phyloP scores from a whole-genome alignment of 2,113 vertebrate species.

The Muscicapa adusta region DNA sequence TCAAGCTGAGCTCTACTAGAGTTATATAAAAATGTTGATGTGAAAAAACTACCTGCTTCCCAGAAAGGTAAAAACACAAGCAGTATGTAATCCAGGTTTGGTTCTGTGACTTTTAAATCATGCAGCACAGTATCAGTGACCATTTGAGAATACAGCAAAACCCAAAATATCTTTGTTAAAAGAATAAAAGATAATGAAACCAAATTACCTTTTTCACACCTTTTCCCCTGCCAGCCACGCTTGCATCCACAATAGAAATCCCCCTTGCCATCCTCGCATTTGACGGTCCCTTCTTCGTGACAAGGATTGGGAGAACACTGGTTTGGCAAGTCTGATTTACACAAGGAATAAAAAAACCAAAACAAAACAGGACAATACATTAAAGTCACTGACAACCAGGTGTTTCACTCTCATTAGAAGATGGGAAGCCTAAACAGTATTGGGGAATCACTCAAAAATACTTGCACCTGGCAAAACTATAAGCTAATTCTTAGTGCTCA shows the following conservation, averaged over 20 bases:
- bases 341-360: background rate
- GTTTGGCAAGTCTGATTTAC: conserved; percentile 86
- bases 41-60: background rate
- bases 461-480: background rate
- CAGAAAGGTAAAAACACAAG: background rate
- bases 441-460: background rate
- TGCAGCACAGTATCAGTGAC: background rate
- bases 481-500: background rate
- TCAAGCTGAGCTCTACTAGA: background rate
- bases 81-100: background rate
- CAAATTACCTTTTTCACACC: conserved; percentile 82
- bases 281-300: conserved; percentile 72
- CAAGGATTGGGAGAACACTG: conserved; percentile 93
- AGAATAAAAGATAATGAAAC: background rate
- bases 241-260: conserved; percentile 89
- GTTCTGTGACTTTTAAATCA: background rate
- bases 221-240: conserved; percentile 84
- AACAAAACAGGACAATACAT: background rate
- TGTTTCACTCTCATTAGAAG: background rate
- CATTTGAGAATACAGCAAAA: background rate
- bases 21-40: background rate
- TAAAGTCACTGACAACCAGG: background rate
- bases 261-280: conserved; percentile 90
- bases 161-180: background rate
- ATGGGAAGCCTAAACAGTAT: background rate